Evolutionary conservation across 2,888 invertebrate species (phyloP), one percentile per base, ranked within the genome.

Genomic region (Drosophila bunnanda): DNA sequence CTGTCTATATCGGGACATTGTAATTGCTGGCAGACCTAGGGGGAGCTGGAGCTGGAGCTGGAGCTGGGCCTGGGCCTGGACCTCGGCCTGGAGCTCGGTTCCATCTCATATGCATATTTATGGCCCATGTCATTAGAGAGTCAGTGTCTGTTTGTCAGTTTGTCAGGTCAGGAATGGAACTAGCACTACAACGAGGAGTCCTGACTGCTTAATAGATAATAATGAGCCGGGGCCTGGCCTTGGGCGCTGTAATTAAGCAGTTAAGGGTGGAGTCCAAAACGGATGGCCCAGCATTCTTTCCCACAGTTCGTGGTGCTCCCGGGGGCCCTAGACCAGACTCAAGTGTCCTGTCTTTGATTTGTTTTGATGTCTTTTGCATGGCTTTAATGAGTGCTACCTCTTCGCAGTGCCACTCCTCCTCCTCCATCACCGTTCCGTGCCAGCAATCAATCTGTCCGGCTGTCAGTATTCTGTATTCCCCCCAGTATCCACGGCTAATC

Each of bases 201-300:
- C 81, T 80, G 83, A 79, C 84, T 85, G 67, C 76, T 82, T 89
- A 87, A 88, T 87, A 87, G 89, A 89, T 89, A 88, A 87, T 87
- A 87, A 87, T 89, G 87, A 87, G 70, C 73, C 69, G 58, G 58
- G 56, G 59, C 56, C 55, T 67, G 76, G 81, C 87, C 82, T 77
- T 79, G 76, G 78, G 86, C 88, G 76, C 76, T 88, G 86, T 88
- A 88, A 88, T 88, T 88, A 88, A 89, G 89, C 86, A 88, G 89
- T 89, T 89, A 82, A 88, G 82, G 81, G 86, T 67, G 73, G 61
- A 72, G 76, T 79, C 55, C 50, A 44, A 44, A 50, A 32, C 72
- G 62, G 39, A 54, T 28, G 52, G 22, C 53, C 56, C 58, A 43
- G 39, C 48, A 68, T 53, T 77, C 78, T 78, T 86, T 83, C 83